These are phyloP conservation scores for Drosophila kambysellisi DNA, from an alignment of 2,888 invertebrate species.

Conservation along the genomic window DNA sequence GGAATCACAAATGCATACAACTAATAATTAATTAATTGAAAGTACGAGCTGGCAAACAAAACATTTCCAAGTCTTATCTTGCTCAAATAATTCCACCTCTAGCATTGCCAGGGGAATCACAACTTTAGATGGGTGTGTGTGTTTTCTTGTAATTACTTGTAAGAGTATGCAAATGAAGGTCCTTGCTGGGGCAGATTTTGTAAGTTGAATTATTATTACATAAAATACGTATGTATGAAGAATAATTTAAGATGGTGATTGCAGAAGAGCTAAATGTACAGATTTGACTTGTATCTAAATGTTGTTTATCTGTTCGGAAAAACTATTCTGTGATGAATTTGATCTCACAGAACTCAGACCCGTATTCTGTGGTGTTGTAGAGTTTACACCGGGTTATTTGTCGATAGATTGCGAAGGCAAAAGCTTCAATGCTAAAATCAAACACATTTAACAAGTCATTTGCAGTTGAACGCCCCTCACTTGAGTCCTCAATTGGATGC, in stretches of 20 bases:
- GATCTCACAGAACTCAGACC: background rate
- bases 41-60: slow-evolving; percentile 29
- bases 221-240: slow-evolving; percentile 10
- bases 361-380: background rate
- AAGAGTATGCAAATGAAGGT: slow-evolving; percentile 28
- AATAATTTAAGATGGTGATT: too few relatives aligned
- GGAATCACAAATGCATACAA: slow-evolving; percentile 14
- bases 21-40: slow-evolving; percentile 51
- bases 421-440: slow-evolving; percentile 50
- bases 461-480: slow-evolving; percentile 33
- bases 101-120: slow-evolving; percentile 6
- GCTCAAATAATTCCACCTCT: slow-evolving; percentile 23
- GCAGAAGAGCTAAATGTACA: too few relatives aligned
- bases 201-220: slow-evolving; percentile 32
- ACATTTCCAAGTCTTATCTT: slow-evolving; percentile 26
- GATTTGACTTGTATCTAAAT: too few relatives aligned
- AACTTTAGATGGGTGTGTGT: background rate
- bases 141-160: slow-evolving; percentile 42
- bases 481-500: slow-evolving; percentile 49
- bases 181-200: slow-evolving; percentile 11
- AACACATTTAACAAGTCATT: slow-evolving; percentile 75
- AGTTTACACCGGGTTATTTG: slow-evolving; percentile 3
- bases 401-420: slow-evolving; percentile 2
- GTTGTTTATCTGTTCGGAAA: too few relatives aligned
- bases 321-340: background rate